Conservation (phyloP, 1,140 invertebrate genomes). For the Psilanteris sp. region DNA sequence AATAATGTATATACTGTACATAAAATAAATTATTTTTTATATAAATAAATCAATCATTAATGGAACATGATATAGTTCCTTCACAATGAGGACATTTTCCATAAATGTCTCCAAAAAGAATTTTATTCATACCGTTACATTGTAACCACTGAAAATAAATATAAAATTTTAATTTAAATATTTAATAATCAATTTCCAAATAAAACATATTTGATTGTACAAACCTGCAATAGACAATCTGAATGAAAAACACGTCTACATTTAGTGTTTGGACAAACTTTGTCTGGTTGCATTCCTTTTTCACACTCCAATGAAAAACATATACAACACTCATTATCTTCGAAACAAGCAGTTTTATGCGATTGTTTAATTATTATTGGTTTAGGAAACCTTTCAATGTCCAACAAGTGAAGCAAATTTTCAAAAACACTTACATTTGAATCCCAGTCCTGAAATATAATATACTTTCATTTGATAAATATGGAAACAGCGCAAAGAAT, state of each 20-base stretch:
- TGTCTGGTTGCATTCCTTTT: constrained; percentile 65
- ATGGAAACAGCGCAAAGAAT: too few species aligned
- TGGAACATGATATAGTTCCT: constrained; percentile 70
- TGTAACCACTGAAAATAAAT: constrained; percentile 75
- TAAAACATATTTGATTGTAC: constrained; percentile 23
- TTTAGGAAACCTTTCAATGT: constrained; percentile 70
- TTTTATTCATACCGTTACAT: constrained; percentile 68
- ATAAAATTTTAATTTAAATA: constrained; percentile 2
- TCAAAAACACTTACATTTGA: constrained; percentile 62
- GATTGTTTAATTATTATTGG: constrained; percentile 19
- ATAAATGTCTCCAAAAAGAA: constrained; percentile 72
- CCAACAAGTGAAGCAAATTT: constrained; percentile 70
- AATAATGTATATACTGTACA: too few species aligned
- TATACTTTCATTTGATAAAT: too few species aligned
- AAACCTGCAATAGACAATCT: constrained; percentile 70
- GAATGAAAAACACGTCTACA: constrained; percentile 74
- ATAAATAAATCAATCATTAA: constrained; percentile 21
- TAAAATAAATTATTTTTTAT: background rate
- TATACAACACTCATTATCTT: constrained; percentile 76
- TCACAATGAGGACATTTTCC: constrained; percentile 75
- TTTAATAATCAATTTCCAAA: background rate
- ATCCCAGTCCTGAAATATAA: constrained; percentile 73
- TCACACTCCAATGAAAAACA: constrained; percentile 73
- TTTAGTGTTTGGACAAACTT: constrained; percentile 74
- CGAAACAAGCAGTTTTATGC: constrained; percentile 54